Percentiles rank a stretch among this genome's conserved stretches.
These are phyloP conservation scores for Antechinus flavipes DNA, from an alignment of 2,113 vertebrate species.

Conservation along the genomic window DNA sequence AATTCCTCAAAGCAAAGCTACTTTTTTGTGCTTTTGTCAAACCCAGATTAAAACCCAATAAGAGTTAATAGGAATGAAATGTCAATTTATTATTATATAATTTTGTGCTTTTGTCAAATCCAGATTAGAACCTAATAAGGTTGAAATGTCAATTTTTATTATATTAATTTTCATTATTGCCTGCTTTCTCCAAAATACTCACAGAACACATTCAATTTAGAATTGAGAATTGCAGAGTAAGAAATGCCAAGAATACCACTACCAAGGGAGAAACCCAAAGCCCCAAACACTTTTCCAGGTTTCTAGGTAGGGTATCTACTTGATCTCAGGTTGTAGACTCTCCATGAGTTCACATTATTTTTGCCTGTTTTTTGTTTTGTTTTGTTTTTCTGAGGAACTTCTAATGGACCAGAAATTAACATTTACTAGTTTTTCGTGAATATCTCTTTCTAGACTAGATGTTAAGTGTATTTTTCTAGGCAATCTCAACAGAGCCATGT, in stretches of 20 bases:
- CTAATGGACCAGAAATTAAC: background rate
- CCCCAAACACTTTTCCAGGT: background rate
- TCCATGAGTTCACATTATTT: background rate
- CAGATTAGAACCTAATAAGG: background rate
- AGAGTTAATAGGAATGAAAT: background rate
- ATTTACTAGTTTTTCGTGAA: background rate
- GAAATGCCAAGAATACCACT: background rate
- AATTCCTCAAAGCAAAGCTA: background rate
- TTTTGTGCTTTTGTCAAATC: background rate
- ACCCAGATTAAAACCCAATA: constrained; percentile 55
- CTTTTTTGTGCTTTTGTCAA: background rate
- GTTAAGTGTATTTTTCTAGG: background rate
- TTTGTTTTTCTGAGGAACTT: background rate
- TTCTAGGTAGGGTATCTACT: background rate
- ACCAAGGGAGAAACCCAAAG: background rate
- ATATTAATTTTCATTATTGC: background rate
- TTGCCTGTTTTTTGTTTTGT: background rate
- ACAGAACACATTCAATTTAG: background rate
- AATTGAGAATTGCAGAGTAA: background rate
- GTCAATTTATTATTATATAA: background rate
- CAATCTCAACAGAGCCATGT: background rate
- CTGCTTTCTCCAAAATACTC: background rate
- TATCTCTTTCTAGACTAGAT: background rate
- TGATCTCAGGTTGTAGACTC: background rate
- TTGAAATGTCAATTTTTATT: background rate